Conservation (phyloP, 2,113 vertebrate species). For the Cygnus buccinator region DNA sequence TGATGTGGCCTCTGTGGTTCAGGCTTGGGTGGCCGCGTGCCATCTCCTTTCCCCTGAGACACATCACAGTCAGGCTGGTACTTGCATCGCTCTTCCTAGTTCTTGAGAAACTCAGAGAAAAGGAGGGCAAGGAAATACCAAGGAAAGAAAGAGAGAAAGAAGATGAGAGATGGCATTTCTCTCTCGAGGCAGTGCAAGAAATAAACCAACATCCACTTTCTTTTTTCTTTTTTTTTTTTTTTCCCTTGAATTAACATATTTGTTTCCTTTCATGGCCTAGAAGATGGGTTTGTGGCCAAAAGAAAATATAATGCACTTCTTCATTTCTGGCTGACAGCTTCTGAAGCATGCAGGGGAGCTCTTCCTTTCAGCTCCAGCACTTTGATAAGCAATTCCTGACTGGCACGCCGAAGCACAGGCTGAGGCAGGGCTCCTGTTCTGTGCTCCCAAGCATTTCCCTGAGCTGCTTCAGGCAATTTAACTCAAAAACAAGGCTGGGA, state of each 20-base stretch:
- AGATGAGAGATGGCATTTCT: constrained; percentile 62
- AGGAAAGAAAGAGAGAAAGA: background rate
- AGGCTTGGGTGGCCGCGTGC: background rate
- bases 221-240: background rate
- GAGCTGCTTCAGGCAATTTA: background rate
- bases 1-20: background rate
- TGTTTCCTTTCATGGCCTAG: constrained; percentile 16
- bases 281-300: background rate
- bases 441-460: background rate
- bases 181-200: constrained; percentile 32
- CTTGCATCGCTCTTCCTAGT: background rate
- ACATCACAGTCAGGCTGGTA: background rate
- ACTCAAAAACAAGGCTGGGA: background rate
- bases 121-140: background rate
- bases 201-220: background rate
- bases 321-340: constrained; percentile 2
- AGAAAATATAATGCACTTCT: background rate
- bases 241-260: background rate
- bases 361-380: background rate
- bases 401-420: rapidly evolving
- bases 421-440: background rate
- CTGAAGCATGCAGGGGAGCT: background rate
- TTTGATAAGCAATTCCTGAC: background rate
- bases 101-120: background rate
- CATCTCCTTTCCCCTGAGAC: background rate